Percentiles rank a stretch among this genome's conserved stretches.
Conservation (phyloP, 2,888 invertebrate species). For the Sesia apiformis region DNA sequence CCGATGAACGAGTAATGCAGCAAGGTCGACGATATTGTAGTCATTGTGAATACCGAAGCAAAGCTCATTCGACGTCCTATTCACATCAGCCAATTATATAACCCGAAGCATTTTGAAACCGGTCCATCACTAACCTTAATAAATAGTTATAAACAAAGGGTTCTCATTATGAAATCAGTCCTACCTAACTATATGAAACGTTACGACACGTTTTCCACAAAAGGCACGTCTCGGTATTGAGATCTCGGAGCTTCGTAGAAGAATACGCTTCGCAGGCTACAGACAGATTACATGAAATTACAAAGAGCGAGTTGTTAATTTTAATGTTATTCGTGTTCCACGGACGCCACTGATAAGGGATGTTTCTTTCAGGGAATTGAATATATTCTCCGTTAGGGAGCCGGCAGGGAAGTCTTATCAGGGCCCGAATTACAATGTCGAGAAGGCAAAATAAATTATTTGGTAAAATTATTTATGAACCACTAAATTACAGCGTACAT, state of each 20-base stretch:
- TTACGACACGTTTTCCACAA: not conserved
- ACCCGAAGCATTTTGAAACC: constrained; percentile 32
- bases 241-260: not conserved
- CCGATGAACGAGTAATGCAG: constrained; percentile 32
- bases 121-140: constrained; percentile 19
- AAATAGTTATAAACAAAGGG: constrained; percentile 12
- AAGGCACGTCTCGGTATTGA: not conserved
- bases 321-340: constrained; percentile 18
- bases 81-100: constrained; percentile 39
- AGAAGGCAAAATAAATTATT: constrained; percentile 38
- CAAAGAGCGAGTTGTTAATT: constrained; percentile 16
- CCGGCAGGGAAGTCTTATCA: constrained; percentile 30
- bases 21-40: constrained; percentile 50
- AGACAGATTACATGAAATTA: not conserved
- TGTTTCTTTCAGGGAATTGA: constrained; percentile 31
- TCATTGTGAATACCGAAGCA: constrained; percentile 32
- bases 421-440: constrained; percentile 33
- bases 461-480: constrained; percentile 11
- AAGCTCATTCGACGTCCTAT: constrained; percentile 29
- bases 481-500: constrained; percentile 14
- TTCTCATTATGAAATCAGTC: constrained; percentile 7
- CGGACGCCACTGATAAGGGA: constrained; percentile 25
- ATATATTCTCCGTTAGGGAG: constrained; percentile 23
- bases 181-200: not conserved
- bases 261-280: not conserved